Base-by-base conservation (phyloP, 92 coral and sea anemone genomes). In the Zoanthus solanderi region DNA sequence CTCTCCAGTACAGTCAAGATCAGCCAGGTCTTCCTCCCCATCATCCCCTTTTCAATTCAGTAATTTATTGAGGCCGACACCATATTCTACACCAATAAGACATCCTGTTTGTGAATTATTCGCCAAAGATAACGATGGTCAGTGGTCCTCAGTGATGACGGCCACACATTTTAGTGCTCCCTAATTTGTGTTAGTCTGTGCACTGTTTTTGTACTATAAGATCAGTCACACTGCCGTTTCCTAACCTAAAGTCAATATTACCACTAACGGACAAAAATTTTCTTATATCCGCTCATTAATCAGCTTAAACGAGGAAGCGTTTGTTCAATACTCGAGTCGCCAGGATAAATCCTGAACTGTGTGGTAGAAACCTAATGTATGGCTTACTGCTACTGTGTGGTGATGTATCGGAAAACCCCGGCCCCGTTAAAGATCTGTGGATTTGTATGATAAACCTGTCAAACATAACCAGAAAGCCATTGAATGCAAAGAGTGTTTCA, bases 391-490 rank as follows among this genome's bases (percentile, higher is more conserved):
- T 78, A 71, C 13, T 78, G 83, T 78, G 82, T 77, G 82, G 82
- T 5, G 82, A 54, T 28, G 46, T 77, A 28, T 8, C 28, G 18
- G 48, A 54, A 77, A 78, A 56, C 48, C 83, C 71, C 47, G 69
- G 69, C 11, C 52, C 83, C 69, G 28, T 17, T 29, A 78, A 53
- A 54, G 12, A 78, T 14, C 83, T 30, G 68, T 78, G 71, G 53
- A 69, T 54, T 30, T 78, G 83, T 78, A 69, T 56, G 29, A 56
- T 78, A 54, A 78, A 56, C 71, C 83, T 12, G 83, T 78, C 68
- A 78, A 78, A 77, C 28, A 47, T 18, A 77, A 77, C 45, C 83
- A 77, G 68, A 77, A 77, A 53, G 83, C 83, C 83, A 76, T 76
- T 3, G 48, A 77, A 76, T 76, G 81, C 67, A 45, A 76, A 29